Evolutionary conservation across 1,140 invertebrate species (phyloP).

Genomic region (Aphelinus atriplicis): DNA sequence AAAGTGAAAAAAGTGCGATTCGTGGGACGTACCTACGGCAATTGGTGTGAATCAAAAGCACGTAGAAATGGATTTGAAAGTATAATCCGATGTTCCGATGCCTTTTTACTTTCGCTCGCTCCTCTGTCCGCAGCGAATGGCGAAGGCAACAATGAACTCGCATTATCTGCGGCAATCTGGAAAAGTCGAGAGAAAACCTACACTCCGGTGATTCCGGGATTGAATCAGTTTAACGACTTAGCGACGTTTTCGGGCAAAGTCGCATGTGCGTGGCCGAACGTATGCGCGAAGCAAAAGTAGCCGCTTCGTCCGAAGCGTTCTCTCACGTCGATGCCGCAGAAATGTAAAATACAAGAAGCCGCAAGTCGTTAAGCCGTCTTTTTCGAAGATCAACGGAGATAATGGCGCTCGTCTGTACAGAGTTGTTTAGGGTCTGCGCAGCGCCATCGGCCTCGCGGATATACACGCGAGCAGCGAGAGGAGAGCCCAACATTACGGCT

Average conservation of each 20-base stretch:
- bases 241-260: not conserved
- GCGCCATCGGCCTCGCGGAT: conserved; percentile 16
- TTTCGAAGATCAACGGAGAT: not conserved
- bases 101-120: too few species aligned
- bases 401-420: not conserved
- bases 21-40: conserved; percentile 46
- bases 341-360: conserved; percentile 54
- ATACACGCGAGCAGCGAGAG: not conserved
- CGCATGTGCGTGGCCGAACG: too few species aligned
- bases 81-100: conserved; percentile 47
- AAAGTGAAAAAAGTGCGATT: conserved; percentile 42
- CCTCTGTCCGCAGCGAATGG: not conserved
- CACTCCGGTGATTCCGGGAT: not conserved
- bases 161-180: not conserved
- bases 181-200: not conserved
- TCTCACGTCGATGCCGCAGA: conserved; percentile 34
- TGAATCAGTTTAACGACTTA: conserved; percentile 1
- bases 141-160: not conserved
- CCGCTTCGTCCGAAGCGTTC: not conserved
- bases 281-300: not conserved
- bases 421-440: not conserved
- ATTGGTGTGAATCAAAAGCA: conserved; percentile 47
- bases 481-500: conserved; percentile 56
- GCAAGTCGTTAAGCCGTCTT: conserved; percentile 55
- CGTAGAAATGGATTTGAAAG: conserved; percentile 58